These are phyloP conservation scores for Spinus pinus DNA, from an alignment of 2,797 vertebrate genomes.

Conservation along the genomic window DNA sequence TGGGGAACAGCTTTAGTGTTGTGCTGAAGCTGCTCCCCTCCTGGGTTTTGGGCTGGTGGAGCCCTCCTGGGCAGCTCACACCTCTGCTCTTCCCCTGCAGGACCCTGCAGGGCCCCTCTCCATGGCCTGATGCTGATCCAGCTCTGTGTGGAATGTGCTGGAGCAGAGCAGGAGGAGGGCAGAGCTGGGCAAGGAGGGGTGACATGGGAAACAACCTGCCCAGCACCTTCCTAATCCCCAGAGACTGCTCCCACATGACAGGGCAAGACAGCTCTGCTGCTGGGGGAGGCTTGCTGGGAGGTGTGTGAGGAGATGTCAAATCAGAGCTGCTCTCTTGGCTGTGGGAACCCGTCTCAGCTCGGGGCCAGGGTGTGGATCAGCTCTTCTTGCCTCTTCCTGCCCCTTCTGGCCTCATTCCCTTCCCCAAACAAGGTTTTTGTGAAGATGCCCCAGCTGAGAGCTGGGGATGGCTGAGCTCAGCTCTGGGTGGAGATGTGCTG, in stretches of 20 bases:
- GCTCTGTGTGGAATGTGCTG: background rate
- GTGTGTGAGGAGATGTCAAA: background rate
- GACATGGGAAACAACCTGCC: background rate
- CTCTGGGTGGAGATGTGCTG: background rate
- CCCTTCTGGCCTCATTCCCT: background rate
- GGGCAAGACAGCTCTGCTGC: background rate
- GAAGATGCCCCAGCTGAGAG: background rate
- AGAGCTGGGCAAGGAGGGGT: background rate
- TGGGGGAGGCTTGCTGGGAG: background rate
- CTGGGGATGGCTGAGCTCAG: background rate
- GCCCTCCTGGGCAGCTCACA: background rate
- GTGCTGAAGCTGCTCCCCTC: background rate
- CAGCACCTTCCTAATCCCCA: background rate
- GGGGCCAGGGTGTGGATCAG: background rate
- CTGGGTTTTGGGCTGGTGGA: background rate
- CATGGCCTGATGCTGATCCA: background rate
- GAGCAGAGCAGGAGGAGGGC: background rate
- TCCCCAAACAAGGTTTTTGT: background rate
- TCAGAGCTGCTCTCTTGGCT: background rate
- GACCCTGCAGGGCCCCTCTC: background rate
- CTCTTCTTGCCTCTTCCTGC: constrained; percentile 27
- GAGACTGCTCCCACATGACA: background rate
- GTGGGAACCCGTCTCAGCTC: background rate
- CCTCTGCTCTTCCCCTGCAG: rapidly evolving
- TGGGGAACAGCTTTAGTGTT: rapidly evolving